phyloP scores from a whole-genome alignment of 2,797 vertebrate genomes.

The Phrynocephalus vlangalii region DNA sequence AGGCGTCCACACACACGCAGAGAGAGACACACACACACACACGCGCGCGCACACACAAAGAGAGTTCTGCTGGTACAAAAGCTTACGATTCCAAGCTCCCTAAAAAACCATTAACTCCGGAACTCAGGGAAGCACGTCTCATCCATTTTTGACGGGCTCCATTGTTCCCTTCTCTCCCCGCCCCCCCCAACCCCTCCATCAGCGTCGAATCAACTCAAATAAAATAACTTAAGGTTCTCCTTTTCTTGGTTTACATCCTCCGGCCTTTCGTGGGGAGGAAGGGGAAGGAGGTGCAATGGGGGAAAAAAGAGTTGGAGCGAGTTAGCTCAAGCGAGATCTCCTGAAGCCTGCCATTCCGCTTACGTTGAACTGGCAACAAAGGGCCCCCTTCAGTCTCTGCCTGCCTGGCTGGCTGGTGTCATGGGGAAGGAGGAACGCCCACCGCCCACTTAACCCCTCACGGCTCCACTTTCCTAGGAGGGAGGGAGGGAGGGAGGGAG shows the following conservation, averaged over 20 bases:
- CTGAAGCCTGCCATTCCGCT: constrained; percentile 67
- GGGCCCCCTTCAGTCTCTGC: constrained; percentile 90
- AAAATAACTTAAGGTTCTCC: constrained; percentile 56
- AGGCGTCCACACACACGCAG: not conserved
- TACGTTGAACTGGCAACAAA: constrained; percentile 91
- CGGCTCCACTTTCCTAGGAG: constrained; percentile 21
- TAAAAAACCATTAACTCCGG: constrained; percentile 45
- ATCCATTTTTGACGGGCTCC: constrained; percentile 55
- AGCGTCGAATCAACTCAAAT: not conserved
- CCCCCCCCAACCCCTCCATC: not conserved
- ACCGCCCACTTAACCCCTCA: constrained; percentile 73
- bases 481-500: not conserved
- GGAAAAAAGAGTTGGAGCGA: constrained; percentile 10
- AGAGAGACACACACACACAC: not conserved
- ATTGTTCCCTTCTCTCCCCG: constrained; percentile 16
- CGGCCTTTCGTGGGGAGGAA: not conserved
- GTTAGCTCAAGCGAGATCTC: constrained; percentile 18
- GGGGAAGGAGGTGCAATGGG: accelerated
- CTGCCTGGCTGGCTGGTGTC: constrained; percentile 83
- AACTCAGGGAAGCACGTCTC: constrained; percentile 47
- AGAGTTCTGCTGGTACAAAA: not conserved
- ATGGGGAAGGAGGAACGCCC: constrained; percentile 86
- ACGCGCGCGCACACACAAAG: not conserved
- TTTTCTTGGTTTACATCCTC: constrained; percentile 48
- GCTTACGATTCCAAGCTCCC: constrained; percentile 49